A percentile compares a stretch with the other conserved stretches of the same genome.
Conservation (phyloP, 1,140 invertebrate genomes). For the Lasioglossum albipes region DNA sequence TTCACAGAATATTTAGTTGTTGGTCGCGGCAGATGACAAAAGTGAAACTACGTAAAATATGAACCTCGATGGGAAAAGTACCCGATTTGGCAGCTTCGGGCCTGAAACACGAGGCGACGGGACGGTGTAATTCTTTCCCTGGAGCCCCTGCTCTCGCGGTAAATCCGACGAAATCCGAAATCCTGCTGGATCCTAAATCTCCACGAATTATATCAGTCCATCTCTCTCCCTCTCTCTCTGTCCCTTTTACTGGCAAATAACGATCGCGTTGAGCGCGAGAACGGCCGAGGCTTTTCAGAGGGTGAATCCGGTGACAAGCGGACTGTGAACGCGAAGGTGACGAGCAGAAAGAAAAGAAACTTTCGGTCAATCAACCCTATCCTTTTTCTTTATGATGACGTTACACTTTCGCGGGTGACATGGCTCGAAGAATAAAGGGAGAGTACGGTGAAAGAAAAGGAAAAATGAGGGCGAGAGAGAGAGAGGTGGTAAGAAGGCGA, state of each 20-base stretch:
- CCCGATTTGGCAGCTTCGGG: no score
- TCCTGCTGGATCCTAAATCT: not conserved
- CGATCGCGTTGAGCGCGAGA: not conserved
- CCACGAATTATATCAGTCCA: conserved; percentile 41
- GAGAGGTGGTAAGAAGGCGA: not conserved
- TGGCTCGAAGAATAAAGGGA: not conserved
- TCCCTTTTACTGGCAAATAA: conserved; percentile 6
- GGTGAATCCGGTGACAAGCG: conserved; percentile 3
- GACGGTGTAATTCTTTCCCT: not conserved
- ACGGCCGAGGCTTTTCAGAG: not conserved
- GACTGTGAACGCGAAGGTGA: conserved; percentile 5
- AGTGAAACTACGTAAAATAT: no score
- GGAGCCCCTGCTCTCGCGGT: not conserved
- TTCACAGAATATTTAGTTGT: no score
- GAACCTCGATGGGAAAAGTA: not conserved
- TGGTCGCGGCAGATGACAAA: no score
- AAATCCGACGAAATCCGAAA: not conserved
- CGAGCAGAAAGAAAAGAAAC: conserved; percentile 20
- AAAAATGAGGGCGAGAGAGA: conserved; percentile 6
- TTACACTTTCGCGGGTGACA: conserved; percentile 9
- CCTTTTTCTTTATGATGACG: conserved; percentile 16
- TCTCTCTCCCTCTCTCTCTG: conserved; percentile 8
- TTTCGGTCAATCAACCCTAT: conserved; percentile 32
- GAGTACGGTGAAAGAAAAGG: not conserved
- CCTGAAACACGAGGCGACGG: not conserved